Evolutionary conservation across 2,113 vertebrate genomes (phyloP), one percentile per base, ranked within the genome.

Genomic region (Seriola rivoliana): DNA sequence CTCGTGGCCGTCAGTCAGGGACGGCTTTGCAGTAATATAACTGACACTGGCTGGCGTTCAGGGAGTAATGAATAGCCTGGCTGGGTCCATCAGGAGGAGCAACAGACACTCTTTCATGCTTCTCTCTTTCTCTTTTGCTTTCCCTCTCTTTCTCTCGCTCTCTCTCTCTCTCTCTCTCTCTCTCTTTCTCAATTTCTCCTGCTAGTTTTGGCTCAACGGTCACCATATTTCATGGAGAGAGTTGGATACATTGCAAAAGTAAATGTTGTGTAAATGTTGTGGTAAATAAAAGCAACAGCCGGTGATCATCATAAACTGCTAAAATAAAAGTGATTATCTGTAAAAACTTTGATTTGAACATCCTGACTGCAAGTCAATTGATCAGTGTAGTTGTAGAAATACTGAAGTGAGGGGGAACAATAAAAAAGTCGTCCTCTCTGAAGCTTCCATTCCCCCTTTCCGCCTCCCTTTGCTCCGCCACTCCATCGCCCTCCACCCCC

Each of bases 21-120:
- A 80, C 34, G 66, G 85, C 83, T 94, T 90, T 77, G 85, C 87
- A 86, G 91, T 94, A 91, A 93, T 91, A 90, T 90, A 92, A 90
- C 79, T 93, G 93, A 93, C 94, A 93, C 80, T 40, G 80, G 85
- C 84, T 81, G 82, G 75, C 85, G 66, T 89, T 89, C 78, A 29
- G 87, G 91, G 93, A 90, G 87, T 91, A 91, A 94, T 94, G 92
- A 94, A 94, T 92, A 81, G 90, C 79, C 74, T 55, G 60, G 84
- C 84, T 71, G 76, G 75, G 90, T 92, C 91, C 86, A 93, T 93
- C 85, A 91, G 70, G 70, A 71, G 44, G 72, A 89, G 89, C 68
- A 84, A 82, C 68, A 81, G 57, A 89, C 57, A 76, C 77, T 73
- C 71, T 69, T 77, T 86, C 72, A 82, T 85, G 44, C 63, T 62